Evolutionary conservation across 2,888 invertebrate genomes (phyloP), one percentile per base, ranked within the genome.

Genomic region (Helicoverpa assulta): DNA sequence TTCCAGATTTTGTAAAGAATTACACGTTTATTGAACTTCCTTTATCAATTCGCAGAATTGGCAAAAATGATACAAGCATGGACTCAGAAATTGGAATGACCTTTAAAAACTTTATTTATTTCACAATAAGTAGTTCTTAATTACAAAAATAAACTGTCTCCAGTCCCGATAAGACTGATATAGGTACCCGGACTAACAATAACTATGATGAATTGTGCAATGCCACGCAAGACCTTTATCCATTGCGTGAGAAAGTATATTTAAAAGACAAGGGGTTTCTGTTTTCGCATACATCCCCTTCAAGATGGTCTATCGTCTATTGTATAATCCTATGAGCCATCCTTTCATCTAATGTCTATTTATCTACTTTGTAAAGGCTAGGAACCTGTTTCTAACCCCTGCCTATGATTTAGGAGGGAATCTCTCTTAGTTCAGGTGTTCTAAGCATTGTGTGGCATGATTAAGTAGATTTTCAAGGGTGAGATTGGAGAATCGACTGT

Each of bases 351-450:
- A 86, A 88, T 88, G 79, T 89, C 89, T 91, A 90, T 92, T 93
- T 91, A 89, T 91, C 91, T 91, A 91, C 86, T 84, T 80, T 89
- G 83, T 82, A 87, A 88, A 86, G 87, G 87, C 88, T 89, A 81
- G 81, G 80, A 93, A 95, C 95, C 94, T 94, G 95, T 94, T 89
- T 89, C 76, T 82, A 84, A 88, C 87, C 88, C 88, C 81, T 88
- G 86, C 69, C 70, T 59, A 57, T 57, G 64, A 68, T 64, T 77
- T 70, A 51, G 59, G 59, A 74, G 81, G 68, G 79, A 78, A 83
- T 83, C 78, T 85, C 88, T 86, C 85, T 83, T 85, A 89, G 82
- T 67, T 85, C 87, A 90, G 89, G 86, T 87, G 88, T 82, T 82
- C 72, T 71, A 61, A 82, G 80, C 84, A 77, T 84, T 85, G 81